Conservation (phyloP, 2,113 vertebrate species). For the Smithornis capensis region DNA sequence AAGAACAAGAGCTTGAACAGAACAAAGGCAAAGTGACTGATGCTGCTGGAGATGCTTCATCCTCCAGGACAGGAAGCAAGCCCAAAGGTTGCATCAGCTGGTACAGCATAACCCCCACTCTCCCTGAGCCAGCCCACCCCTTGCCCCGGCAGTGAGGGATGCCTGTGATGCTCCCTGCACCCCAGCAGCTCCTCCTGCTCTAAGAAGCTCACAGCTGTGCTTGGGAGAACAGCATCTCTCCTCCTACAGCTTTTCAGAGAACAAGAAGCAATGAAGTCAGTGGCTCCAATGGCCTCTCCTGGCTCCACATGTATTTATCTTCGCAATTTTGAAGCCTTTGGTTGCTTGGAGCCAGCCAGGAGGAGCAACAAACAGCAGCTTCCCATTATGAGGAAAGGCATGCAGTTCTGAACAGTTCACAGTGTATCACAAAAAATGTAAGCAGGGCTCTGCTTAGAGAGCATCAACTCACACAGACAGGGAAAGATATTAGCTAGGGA, state of each 20-base stretch:
- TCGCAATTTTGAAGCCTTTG: neutral
- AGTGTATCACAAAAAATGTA: rapidly evolving
- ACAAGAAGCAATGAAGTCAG: neutral
- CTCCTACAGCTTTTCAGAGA: neutral
- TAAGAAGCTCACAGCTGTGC: neutral
- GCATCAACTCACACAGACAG: neutral
- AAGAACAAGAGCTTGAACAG: neutral
- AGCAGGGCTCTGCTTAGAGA: neutral
- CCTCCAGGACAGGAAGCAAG: neutral
- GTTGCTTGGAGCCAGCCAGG: neutral
- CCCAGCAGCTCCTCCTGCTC: neutral
- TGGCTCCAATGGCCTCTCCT: neutral
- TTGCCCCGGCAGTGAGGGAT: rapidly evolving
- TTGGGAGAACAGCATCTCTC: neutral
- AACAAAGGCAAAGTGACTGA: neutral
- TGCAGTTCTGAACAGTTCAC: neutral
- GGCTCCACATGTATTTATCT: neutral
- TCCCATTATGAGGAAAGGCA: neutral
- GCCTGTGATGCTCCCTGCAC: neutral
- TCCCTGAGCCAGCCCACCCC: neutral
- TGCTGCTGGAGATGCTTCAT: neutral
- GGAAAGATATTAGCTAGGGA: neutral
- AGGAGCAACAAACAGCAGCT: neutral
- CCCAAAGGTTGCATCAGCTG: neutral
- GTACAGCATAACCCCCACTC: neutral